A percentile compares a stretch with the other conserved stretches of the same genome.
phyloP scores from a whole-genome alignment of 2,888 invertebrate genomes.

The Drosophila yooni region DNA sequence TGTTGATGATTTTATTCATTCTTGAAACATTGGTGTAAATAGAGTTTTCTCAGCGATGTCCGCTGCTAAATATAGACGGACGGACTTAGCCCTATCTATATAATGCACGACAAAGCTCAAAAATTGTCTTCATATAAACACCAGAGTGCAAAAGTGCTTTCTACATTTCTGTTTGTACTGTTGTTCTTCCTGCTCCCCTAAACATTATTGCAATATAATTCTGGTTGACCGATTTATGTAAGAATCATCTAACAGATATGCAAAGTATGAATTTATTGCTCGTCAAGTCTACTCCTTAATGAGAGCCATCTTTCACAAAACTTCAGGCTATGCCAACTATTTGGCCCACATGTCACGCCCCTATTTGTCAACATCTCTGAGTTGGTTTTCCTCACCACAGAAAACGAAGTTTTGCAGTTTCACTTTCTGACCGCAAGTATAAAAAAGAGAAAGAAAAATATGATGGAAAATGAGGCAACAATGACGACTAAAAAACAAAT shows the following conservation, averaged over 20 bases:
- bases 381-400: neutral
- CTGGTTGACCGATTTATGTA: too few species aligned
- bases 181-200: neutral
- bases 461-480: constrained; percentile 26
- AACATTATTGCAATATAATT: too few species aligned
- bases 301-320: neutral
- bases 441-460: constrained; percentile 10
- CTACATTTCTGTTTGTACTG: neutral
- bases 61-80: neutral
- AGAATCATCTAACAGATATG: neutral
- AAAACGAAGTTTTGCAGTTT: neutral
- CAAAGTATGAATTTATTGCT: neutral
- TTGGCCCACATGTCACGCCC: neutral
- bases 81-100: neutral
- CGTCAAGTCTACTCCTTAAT: neutral
- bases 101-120: neutral
- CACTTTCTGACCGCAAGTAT: constrained; percentile 44
- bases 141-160: neutral
- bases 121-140: neutral
- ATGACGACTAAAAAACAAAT: constrained; percentile 38
- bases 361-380: neutral
- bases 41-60: too few species aligned
- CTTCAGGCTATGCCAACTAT: too few species aligned
- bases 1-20: too few species aligned
- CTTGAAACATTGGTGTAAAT: too few species aligned